A percentile compares a stretch with the other conserved stretches of the same genome.
Conservation (phyloP, 2,888 invertebrate species). For the Drosophila setosimentum region DNA sequence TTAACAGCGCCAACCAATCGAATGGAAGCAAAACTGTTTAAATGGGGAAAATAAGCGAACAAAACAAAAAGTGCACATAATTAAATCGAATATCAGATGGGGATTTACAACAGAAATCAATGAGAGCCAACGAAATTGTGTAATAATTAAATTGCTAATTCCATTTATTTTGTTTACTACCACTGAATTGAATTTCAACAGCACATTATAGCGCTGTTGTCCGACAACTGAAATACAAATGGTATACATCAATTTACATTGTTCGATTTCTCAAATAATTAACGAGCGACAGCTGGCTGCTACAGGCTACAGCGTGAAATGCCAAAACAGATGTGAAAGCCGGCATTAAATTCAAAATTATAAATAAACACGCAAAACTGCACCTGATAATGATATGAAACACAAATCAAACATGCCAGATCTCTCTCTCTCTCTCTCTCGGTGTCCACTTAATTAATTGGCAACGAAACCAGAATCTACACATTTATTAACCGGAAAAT, state of each 20-base stretch:
- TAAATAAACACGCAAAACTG: too few relatives aligned
- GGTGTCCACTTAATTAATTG: too few relatives aligned
- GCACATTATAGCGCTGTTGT: not conserved
- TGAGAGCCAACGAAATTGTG: not conserved
- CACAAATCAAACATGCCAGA: too few relatives aligned
- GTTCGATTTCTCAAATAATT: not conserved
- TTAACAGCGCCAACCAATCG: conserved; percentile 22
- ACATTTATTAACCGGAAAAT: not conserved
- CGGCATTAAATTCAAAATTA: too few relatives aligned
- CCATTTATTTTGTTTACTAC: not conserved
- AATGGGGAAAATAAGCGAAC: not conserved
- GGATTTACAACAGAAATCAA: not conserved
- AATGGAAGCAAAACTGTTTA: conserved; percentile 19
- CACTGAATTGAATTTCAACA: not conserved
- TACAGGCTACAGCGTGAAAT: not conserved
- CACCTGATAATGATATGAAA: too few relatives aligned
- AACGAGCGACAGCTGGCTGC: not conserved
- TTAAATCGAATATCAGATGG: not conserved
- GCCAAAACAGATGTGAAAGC: not conserved
- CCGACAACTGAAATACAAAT: not conserved
- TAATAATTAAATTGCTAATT: not conserved
- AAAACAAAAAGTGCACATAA: not conserved
- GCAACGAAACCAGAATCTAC: not conserved
- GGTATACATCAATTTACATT: not conserved
- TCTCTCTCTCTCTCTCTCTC: too few relatives aligned